Evolutionary conservation across 2,888 invertebrate genomes (phyloP).

Genomic region (Galeruca laticollis): DNA sequence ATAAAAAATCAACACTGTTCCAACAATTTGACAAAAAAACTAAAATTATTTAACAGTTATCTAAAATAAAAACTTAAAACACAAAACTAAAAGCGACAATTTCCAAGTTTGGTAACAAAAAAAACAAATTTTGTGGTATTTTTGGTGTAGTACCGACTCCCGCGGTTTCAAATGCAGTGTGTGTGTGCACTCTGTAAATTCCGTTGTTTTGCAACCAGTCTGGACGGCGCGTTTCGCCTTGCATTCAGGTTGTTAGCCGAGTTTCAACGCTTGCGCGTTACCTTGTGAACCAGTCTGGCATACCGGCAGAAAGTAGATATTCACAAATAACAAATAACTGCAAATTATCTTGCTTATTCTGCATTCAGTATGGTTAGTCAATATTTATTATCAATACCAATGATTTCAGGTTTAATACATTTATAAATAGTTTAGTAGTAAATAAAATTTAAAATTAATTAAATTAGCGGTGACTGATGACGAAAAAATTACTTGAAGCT

Average conservation of each 20-base stretch:
- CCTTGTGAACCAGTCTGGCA: slow-evolving; percentile 60
- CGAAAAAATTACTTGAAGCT: not conserved
- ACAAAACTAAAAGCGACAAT: slow-evolving; percentile 49
- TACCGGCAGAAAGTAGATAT: slow-evolving; percentile 50
- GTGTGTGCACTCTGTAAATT: slow-evolving; percentile 66
- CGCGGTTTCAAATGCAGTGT: slow-evolving; percentile 65
- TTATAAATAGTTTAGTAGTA: not conserved
- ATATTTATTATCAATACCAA: not conserved
- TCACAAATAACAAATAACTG: slow-evolving; percentile 48
- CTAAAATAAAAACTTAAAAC: slow-evolving; percentile 50
- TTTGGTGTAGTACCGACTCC: slow-evolving; percentile 56
- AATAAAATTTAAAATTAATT: not conserved
- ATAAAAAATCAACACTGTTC: slow-evolving; percentile 44
- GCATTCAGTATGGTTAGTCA: slow-evolving; percentile 18
- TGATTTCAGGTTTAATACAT: not conserved
- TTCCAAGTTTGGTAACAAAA: slow-evolving; percentile 45
- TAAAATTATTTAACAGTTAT: slow-evolving; percentile 38
- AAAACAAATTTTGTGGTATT: slow-evolving; percentile 53
- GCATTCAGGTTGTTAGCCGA: slow-evolving; percentile 62
- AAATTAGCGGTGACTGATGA: not conserved
- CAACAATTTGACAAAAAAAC: slow-evolving; percentile 38
- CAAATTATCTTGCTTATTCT: slow-evolving; percentile 41
- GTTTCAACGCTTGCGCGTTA: slow-evolving; percentile 57
- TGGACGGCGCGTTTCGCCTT: slow-evolving; percentile 59
- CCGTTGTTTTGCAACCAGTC: slow-evolving; percentile 67